Conservation (phyloP, 2,797 vertebrate genomes). For the Cynodonichthys magdalenae region DNA sequence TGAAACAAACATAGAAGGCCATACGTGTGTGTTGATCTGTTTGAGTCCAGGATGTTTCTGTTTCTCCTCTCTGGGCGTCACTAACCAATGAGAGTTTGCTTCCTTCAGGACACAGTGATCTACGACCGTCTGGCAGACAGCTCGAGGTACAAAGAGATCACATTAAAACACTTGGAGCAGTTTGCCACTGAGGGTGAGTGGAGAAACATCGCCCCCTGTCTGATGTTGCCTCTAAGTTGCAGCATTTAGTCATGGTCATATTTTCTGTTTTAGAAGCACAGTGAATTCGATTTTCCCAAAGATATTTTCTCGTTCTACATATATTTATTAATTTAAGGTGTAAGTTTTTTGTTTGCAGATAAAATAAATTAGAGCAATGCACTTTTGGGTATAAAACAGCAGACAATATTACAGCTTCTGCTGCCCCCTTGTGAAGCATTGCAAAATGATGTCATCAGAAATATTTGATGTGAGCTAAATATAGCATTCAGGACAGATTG, state of each 20-base stretch:
- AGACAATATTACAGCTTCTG: slow-evolving; percentile 24
- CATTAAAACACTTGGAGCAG: slow-evolving; percentile 96
- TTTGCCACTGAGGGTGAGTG: slow-evolving; percentile 97
- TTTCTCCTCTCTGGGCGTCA: slow-evolving; percentile 32
- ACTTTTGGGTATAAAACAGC: slow-evolving; percentile 29
- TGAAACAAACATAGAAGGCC: not conserved
- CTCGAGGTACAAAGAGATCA: slow-evolving; percentile 98
- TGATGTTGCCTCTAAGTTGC: slow-evolving; percentile 3
- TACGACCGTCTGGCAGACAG: slow-evolving; percentile 96
- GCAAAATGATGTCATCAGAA: slow-evolving; percentile 56
- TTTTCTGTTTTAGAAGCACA: not conserved
- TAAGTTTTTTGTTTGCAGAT: not conserved
- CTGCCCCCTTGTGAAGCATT: slow-evolving; percentile 72
- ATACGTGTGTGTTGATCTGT: not conserved
- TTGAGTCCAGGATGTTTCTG: slow-evolving; percentile 14
- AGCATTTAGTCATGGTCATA: not conserved
- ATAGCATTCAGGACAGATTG: slow-evolving; percentile 50
- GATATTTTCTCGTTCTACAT: not conserved
- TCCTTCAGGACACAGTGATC: slow-evolving; percentile 94
- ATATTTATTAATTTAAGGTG: not conserved
- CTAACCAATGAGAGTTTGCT: slow-evolving; percentile 50
- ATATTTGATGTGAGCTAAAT: slow-evolving; percentile 54
- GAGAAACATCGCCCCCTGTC: slow-evolving; percentile 60
- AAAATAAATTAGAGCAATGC: slow-evolving; percentile 9
- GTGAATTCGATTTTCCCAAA: not conserved